These are phyloP conservation scores for Ailurus styani DNA, from an alignment of 2,113 vertebrate species.

Conservation along the genomic window DNA sequence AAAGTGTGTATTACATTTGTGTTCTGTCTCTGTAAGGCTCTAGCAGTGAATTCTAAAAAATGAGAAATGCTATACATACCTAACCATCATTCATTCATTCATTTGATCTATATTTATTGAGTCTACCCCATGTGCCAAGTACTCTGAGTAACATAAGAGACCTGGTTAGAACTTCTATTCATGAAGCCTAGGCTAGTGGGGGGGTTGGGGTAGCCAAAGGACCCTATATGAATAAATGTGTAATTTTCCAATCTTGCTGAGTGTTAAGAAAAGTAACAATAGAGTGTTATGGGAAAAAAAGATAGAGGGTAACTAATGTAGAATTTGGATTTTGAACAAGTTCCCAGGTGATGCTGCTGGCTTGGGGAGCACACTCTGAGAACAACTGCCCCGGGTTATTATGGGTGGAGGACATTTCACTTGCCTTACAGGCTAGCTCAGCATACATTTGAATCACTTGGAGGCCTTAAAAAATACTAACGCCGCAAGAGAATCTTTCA, in stretches of 20 bases:
- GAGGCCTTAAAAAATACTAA: not conserved
- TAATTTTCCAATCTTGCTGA: not conserved
- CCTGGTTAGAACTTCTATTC: not conserved
- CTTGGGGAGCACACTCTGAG: not conserved
- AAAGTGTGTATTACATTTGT: not conserved
- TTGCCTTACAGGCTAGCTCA: not conserved
- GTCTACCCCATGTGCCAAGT: not conserved
- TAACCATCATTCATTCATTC: not conserved
- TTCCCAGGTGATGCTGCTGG: not conserved
- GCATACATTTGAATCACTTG: not conserved
- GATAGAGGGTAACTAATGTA: not conserved
- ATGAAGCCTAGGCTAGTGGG: not conserved
- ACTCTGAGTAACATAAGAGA: not conserved
- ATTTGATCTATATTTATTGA: not conserved
- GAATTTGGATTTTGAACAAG: not conserved
- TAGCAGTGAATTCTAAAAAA: not conserved
- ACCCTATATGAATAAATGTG: not conserved
- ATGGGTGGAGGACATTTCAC: not conserved
- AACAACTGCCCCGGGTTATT: not conserved
- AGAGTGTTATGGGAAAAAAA: not conserved
- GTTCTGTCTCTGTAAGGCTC: not conserved
- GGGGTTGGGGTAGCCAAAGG: not conserved
- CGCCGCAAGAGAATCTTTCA: not conserved
- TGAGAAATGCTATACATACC: not conserved
- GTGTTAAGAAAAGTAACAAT: not conserved